phyloP scores from a whole-genome alignment of 2,113 vertebrate species.

The Paralichthys olivaceus region DNA sequence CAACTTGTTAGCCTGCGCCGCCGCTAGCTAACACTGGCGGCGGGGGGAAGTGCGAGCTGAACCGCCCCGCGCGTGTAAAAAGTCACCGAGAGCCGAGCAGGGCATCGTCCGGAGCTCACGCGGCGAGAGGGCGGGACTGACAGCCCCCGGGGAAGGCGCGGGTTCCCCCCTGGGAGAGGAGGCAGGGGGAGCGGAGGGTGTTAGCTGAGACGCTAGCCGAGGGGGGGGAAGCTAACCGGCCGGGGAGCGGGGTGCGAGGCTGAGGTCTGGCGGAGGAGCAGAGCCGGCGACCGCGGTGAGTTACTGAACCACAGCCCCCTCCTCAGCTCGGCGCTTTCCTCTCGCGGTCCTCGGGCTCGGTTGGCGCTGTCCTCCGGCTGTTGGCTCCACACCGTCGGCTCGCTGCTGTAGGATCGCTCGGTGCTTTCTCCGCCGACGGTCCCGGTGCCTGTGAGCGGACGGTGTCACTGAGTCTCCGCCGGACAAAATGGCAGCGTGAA shows the following conservation, averaged over 20 bases:
- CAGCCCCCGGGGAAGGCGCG: slow-evolving; percentile 45
- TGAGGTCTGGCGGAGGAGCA: slow-evolving; percentile 27
- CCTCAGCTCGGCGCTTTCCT: not conserved
- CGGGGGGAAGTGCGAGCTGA: slow-evolving; percentile 27
- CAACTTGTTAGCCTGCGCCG: slow-evolving; percentile 65
- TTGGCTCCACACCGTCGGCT: slow-evolving; percentile 32
- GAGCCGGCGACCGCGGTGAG: slow-evolving; percentile 39
- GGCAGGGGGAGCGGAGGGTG: slow-evolving; percentile 14
- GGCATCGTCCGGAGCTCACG: slow-evolving; percentile 37
- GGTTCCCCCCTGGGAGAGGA: slow-evolving; percentile 10
- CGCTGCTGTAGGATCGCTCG: not conserved
- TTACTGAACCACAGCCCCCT: slow-evolving; percentile 48
- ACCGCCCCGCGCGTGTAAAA: slow-evolving; percentile 27
- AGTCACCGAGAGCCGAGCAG: slow-evolving; percentile 33
- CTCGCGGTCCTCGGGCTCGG: slow-evolving; percentile 19
- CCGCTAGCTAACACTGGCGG: slow-evolving; percentile 32
- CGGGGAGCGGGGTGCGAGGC: not conserved
- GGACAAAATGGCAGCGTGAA: slow-evolving; percentile 87
- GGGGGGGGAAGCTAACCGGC: slow-evolving; percentile 38
- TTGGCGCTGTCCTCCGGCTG: slow-evolving; percentile 27
- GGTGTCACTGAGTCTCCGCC: slow-evolving; percentile 43
- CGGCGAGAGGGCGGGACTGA: not conserved
- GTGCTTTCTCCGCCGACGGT: not conserved
- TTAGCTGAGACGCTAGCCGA: slow-evolving; percentile 65
- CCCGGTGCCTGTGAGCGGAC: not conserved